A percentile compares a stretch with the other conserved stretches of the same genome.
These are phyloP conservation scores for Lasioglossum oenotherae DNA, from an alignment of 2,888 invertebrate genomes.

Conservation along the genomic window DNA sequence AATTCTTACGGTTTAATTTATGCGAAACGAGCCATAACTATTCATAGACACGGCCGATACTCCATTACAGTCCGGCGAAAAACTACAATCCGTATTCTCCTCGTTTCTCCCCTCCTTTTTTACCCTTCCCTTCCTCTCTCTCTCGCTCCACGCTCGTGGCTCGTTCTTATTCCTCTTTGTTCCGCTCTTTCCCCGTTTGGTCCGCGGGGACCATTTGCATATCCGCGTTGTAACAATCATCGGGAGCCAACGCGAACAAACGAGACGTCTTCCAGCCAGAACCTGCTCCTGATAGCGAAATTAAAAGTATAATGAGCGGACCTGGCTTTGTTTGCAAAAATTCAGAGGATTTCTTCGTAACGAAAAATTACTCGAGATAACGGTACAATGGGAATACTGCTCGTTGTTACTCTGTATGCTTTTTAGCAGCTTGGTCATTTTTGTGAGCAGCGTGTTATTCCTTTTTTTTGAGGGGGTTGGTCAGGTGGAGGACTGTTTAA, in stretches of 20 bases:
- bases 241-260: conserved; percentile 30
- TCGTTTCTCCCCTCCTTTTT: conserved; percentile 12
- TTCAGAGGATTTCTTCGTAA: neutral
- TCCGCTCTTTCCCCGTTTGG: conserved; percentile 1
- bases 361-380: neutral
- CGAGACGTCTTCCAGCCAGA: conserved; percentile 10
- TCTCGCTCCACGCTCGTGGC: neutral
- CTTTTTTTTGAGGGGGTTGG: neutral
- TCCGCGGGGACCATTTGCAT: conserved; percentile 50
- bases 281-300: conserved; percentile 7
- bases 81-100: conserved; percentile 57
- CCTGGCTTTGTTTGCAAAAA: neutral
- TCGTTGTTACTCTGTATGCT: neutral
- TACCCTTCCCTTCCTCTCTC: neutral
- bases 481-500: neutral
- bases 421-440: too few relatives aligned
- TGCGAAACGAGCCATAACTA: conserved; percentile 69
- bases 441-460: too few relatives aligned
- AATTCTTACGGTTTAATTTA: conserved; percentile 69
- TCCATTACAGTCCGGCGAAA: conserved; percentile 54
- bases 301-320: neutral
- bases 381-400: neutral
- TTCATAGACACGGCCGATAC: conserved; percentile 65
- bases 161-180: neutral
- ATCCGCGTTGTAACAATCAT: conserved; percentile 46